phyloP scores from a whole-genome alignment of 2,113 vertebrate genomes.

The Neomonachus schauinslandi region DNA sequence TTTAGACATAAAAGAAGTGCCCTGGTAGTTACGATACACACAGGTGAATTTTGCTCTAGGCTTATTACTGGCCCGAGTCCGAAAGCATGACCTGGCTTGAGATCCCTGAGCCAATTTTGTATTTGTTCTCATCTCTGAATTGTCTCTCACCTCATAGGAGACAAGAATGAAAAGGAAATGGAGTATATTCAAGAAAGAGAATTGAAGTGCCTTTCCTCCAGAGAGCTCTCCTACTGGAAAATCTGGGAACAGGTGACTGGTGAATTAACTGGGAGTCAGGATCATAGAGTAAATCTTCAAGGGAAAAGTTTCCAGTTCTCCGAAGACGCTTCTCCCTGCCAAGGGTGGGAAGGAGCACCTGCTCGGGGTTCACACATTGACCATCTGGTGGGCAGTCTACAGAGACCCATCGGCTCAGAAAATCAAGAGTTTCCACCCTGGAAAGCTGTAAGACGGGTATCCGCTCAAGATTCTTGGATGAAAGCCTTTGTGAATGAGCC shows the following conservation, averaged over 20 bases:
- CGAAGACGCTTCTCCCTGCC: background rate
- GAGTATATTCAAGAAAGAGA: background rate
- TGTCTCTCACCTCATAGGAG: constrained; percentile 12
- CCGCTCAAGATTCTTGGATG: background rate
- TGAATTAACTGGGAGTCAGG: background rate
- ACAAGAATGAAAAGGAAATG: background rate
- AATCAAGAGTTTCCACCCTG: background rate
- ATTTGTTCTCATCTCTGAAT: background rate
- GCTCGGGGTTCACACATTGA: background rate
- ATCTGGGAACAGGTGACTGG: background rate
- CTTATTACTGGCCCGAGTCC: background rate
- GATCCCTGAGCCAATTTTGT: background rate
- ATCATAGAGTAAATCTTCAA: background rate
- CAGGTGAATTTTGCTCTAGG: background rate
- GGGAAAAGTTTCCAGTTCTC: background rate
- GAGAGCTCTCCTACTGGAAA: background rate
- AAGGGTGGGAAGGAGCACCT: background rate
- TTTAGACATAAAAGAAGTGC: background rate
- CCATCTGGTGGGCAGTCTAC: background rate
- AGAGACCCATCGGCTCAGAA: background rate
- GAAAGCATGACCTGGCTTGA: background rate
- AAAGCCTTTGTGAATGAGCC: background rate
- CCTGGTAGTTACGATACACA: background rate
- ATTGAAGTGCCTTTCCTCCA: background rate
- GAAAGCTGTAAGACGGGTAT: background rate